These are phyloP conservation scores for Phrynosoma blainvillii DNA, from an alignment of 2,113 vertebrate species.

Conservation along the genomic window DNA sequence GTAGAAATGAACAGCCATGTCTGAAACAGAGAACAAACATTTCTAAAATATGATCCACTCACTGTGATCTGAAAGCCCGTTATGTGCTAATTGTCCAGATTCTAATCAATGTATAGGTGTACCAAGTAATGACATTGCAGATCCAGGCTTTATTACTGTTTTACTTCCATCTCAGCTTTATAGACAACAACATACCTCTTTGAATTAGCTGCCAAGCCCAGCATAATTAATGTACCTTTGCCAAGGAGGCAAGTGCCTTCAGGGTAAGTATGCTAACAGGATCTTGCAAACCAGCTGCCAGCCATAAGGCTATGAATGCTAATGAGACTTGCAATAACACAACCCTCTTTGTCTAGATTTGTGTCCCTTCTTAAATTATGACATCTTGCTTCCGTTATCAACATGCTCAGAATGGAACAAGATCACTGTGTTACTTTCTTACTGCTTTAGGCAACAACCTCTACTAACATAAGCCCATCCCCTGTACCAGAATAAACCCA, in stretches of 20 bases:
- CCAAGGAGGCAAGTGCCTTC: neutral
- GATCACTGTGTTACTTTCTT: neutral
- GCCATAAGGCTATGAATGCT: neutral
- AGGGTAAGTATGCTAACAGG: neutral
- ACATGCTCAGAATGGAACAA: neutral
- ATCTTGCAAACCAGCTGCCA: neutral
- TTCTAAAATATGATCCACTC: neutral
- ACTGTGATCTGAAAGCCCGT: neutral
- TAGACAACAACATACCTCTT: accelerated
- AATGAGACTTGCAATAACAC: neutral
- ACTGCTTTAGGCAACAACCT: neutral
- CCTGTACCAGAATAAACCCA: neutral
- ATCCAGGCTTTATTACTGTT: neutral
- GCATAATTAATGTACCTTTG: neutral
- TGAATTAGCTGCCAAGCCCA: neutral
- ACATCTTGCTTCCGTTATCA: neutral
- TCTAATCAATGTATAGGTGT: neutral
- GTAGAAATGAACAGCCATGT: neutral
- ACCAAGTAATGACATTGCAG: neutral
- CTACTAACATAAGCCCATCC: neutral
- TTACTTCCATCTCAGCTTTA: neutral
- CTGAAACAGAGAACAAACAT: neutral
- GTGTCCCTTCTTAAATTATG: neutral
- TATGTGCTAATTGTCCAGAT: neutral
- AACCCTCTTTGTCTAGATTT: neutral